phyloP scores from a whole-genome alignment of 2,113 vertebrate species.

The Sterna hirundo region DNA sequence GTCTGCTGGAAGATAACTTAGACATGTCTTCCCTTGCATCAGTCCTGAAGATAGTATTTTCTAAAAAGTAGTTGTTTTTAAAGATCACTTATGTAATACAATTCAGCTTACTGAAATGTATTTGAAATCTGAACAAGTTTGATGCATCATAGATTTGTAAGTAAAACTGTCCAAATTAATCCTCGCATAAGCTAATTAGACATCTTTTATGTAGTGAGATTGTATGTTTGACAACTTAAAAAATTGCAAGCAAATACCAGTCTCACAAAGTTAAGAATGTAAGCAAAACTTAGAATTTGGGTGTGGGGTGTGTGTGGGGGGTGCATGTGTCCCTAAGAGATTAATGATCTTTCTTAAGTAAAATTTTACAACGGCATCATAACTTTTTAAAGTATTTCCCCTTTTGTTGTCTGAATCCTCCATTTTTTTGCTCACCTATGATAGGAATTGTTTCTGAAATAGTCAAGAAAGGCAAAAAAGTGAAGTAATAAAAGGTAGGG shows the following conservation, averaged over 20 bases:
- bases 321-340: background rate
- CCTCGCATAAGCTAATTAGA: background rate
- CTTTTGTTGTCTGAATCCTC: background rate
- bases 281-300: background rate
- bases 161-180: background rate
- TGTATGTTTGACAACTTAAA: background rate
- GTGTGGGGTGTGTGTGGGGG: fast-evolving
- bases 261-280: background rate
- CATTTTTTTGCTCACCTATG: background rate
- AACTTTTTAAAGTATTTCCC: background rate
- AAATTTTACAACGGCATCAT: background rate
- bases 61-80: background rate
- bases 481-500: background rate
- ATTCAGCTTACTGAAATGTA: background rate
- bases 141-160: background rate
- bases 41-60: background rate
- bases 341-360: background rate
- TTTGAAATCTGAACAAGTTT: background rate
- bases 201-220: background rate
- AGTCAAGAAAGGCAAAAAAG: background rate
- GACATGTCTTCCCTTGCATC: background rate
- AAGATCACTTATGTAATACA: background rate
- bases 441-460: background rate
- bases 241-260: background rate
- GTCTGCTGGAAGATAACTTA: background rate